Evolutionary conservation across 2,113 vertebrate genomes (phyloP).

Genomic region (Myrmecobius fasciatus): DNA sequence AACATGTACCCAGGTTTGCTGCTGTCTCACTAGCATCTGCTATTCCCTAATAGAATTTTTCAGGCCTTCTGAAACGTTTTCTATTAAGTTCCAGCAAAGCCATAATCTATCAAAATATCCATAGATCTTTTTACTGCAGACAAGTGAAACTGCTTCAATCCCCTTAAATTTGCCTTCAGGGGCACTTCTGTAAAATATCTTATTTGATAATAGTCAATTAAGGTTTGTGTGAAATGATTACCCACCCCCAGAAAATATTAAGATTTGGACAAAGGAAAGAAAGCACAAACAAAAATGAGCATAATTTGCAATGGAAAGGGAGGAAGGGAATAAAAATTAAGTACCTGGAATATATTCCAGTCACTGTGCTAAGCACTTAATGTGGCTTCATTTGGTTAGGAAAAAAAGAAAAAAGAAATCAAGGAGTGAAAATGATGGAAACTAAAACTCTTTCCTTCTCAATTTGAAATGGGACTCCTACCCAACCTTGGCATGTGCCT

Average conservation of each 20-base stretch:
- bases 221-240: constrained; percentile 8
- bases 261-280: constrained; percentile 29
- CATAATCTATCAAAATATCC: not conserved
- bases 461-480: not conserved
- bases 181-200: not conserved
- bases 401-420: not conserved
- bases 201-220: constrained; percentile 35
- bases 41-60: not conserved
- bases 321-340: not conserved
- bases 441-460: not conserved
- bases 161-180: not conserved
- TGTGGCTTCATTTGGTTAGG: not conserved
- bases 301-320: not conserved
- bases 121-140: not conserved
- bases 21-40: not conserved
- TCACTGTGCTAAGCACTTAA: not conserved
- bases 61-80: not conserved
- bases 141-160: not conserved
- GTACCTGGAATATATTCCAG: not conserved
- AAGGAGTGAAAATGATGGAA: not conserved
- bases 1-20: not conserved
- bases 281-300: constrained; percentile 11
- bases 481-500: not conserved
- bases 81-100: not conserved
- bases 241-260: not conserved